Percentiles rank a stretch among this genome's conserved stretches.
Conservation (phyloP, 1,140 invertebrate genomes). For the Stegodyphus dumicola region DNA sequence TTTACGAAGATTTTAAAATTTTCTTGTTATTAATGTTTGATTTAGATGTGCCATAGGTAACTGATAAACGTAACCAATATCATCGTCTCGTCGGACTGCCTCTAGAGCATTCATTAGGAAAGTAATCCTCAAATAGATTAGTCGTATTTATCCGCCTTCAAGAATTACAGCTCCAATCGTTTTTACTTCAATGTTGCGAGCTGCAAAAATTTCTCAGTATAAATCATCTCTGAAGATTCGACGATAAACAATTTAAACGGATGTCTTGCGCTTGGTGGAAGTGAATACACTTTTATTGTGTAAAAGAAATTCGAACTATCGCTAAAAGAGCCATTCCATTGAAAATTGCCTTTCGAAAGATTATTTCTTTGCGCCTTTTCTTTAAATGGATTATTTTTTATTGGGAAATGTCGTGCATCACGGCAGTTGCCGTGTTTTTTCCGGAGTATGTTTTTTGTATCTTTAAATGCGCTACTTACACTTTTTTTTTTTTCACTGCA, state of each 20-base stretch:
- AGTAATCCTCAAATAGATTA: no score
- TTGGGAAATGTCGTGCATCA: constrained; percentile 10
- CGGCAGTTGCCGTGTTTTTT: constrained; percentile 13
- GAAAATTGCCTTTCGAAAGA: constrained; percentile 48
- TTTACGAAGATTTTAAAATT: no score
- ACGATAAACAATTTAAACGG: constrained; percentile 52
- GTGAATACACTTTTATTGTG: constrained; percentile 43
- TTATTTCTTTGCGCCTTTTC: constrained; percentile 10
- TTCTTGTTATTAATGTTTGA: no score
- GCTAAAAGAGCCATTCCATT: constrained; percentile 36
- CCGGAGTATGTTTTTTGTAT: neutral
- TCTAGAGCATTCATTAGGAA: no score
- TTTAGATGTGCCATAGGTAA: no score
- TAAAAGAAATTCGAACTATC: constrained; percentile 23
- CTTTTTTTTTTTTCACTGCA: neutral
- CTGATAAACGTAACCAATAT: no score
- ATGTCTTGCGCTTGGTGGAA: constrained; percentile 23
- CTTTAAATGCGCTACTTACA: constrained; percentile 6
- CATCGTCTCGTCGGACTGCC: no score
- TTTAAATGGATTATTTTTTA: constrained; percentile 26
- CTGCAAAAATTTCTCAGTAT: neutral
- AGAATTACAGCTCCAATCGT: no score
- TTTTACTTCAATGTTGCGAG: neutral
- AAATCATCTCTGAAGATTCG: constrained; percentile 30
- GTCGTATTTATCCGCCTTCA: no score